Percentiles rank a stretch among this genome's conserved stretches.
Conservation (phyloP, 2,888 invertebrate genomes). For the Charanyca ferruginea region DNA sequence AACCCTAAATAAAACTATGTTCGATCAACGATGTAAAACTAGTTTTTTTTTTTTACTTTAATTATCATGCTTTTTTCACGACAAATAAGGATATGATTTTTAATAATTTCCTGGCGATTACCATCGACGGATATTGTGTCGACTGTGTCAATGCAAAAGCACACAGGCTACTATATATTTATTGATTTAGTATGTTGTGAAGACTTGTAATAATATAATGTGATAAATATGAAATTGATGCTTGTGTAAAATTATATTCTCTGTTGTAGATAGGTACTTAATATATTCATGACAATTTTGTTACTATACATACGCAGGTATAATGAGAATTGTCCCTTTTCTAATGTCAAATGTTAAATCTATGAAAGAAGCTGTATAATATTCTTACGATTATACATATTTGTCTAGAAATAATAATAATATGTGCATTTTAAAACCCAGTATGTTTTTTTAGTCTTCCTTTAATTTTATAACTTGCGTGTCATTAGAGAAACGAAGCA, state of each 20-base stretch:
- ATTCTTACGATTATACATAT: constrained; percentile 1
- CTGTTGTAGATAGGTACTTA: constrained; percentile 5
- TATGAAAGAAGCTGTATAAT: neutral
- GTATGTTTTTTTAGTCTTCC: neutral
- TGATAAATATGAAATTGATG: constrained; percentile 18
- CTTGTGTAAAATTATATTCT: constrained; percentile 9
- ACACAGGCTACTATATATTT: neutral
- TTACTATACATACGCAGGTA: neutral
- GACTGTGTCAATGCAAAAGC: neutral
- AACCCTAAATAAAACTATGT: neutral
- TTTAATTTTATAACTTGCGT: neutral
- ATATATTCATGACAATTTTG: constrained; percentile 14
- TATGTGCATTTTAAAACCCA: constrained; percentile 6
- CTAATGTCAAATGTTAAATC: neutral
- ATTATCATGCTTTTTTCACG: neutral
- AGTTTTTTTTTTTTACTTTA: neutral
- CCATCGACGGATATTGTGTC: neutral
- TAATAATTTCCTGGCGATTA: neutral
- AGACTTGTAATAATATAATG: constrained; percentile 22
- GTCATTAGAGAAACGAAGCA: neutral
- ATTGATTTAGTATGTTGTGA: constrained; percentile 7
- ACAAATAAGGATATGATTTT: neutral
- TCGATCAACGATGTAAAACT: neutral
- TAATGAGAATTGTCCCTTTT: constrained; percentile 1
- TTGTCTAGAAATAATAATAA: constrained; percentile 1